A percentile compares a stretch with the other conserved stretches of the same genome.
These are phyloP conservation scores for Reticulitermes lucifugus DNA, from an alignment of 2,888 invertebrate genomes.

Conservation along the genomic window DNA sequence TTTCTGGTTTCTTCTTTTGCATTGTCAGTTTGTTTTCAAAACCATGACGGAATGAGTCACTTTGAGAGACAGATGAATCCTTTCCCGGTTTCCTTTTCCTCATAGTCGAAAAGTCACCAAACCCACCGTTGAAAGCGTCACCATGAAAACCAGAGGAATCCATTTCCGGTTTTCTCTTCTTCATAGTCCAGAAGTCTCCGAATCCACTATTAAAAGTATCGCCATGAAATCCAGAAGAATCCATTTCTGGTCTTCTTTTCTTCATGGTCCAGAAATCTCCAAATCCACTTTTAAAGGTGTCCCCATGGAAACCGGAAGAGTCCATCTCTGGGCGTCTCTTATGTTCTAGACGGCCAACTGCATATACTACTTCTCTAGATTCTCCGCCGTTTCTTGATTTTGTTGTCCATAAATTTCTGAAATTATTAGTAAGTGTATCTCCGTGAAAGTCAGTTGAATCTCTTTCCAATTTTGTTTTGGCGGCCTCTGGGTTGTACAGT, in stretches of 20 bases:
- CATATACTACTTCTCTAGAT: not conserved
- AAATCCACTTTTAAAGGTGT: slow-evolving; percentile 57
- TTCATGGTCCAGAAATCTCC: slow-evolving; percentile 55
- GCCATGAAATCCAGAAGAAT: slow-evolving; percentile 59
- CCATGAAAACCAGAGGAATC: slow-evolving; percentile 59
- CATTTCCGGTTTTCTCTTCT: slow-evolving; percentile 57
- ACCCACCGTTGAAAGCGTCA: slow-evolving; percentile 59
- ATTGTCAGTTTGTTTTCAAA: too few species aligned
- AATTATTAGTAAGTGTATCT: slow-evolving; percentile 58
- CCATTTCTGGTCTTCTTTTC: slow-evolving; percentile 55
- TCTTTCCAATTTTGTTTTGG: slow-evolving; percentile 53
- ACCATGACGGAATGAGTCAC: too few species aligned
- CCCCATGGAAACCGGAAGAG: slow-evolving; percentile 53
- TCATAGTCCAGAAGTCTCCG: slow-evolving; percentile 59
- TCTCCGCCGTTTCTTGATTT: slow-evolving; percentile 25
- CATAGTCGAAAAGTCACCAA: slow-evolving; percentile 59
- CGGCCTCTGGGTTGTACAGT: not conserved
- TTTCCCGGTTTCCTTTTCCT: slow-evolving; percentile 58
- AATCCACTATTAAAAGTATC: slow-evolving; percentile 59
- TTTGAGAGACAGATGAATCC: slow-evolving; percentile 54
- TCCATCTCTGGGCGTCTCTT: slow-evolving; percentile 58
- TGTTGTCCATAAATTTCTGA: slow-evolving; percentile 57
- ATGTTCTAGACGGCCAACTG: not conserved
- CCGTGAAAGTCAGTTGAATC: slow-evolving; percentile 58
- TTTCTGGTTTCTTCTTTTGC: slow-evolving; percentile 54